Conservation (phyloP, 2,113 vertebrate genomes). For the Chlorocebus sabaeus region DNA sequence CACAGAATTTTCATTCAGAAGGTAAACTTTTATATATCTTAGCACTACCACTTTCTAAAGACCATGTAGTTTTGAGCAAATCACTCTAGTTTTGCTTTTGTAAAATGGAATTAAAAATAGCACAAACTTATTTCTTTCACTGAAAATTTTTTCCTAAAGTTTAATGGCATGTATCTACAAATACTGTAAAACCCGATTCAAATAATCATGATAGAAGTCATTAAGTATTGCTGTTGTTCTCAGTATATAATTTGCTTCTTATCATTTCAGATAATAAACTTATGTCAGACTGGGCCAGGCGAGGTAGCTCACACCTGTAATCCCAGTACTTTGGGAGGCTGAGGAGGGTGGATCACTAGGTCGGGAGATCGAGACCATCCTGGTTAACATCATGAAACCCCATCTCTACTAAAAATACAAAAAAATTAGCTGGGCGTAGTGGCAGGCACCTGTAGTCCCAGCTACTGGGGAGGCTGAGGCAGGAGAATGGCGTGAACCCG, state of each 20-base stretch:
- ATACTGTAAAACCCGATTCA: background rate
- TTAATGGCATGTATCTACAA: background rate
- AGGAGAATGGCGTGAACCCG: no score
- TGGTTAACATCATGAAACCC: no score
- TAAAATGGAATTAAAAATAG: constrained; percentile 34
- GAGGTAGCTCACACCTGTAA: no score
- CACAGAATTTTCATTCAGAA: background rate
- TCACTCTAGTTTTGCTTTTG: background rate
- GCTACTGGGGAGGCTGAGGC: no score
- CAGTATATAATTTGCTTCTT: background rate
- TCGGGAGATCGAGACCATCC: no score
- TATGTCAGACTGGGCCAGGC: background rate
- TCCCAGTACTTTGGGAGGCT: no score
- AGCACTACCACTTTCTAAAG: background rate
- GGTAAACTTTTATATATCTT: background rate
- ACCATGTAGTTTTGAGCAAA: background rate
- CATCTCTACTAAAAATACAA: no score
- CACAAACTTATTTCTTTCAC: background rate
- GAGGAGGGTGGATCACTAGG: no score
- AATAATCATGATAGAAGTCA: background rate
- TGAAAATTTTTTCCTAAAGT: background rate
- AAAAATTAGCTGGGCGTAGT: no score
- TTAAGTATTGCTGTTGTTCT: background rate
- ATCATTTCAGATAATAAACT: background rate
- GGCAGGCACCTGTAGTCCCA: no score